Evolutionary conservation across 2,797 vertebrate genomes (phyloP).

Genomic region (Ctenopoma multispine): DNA sequence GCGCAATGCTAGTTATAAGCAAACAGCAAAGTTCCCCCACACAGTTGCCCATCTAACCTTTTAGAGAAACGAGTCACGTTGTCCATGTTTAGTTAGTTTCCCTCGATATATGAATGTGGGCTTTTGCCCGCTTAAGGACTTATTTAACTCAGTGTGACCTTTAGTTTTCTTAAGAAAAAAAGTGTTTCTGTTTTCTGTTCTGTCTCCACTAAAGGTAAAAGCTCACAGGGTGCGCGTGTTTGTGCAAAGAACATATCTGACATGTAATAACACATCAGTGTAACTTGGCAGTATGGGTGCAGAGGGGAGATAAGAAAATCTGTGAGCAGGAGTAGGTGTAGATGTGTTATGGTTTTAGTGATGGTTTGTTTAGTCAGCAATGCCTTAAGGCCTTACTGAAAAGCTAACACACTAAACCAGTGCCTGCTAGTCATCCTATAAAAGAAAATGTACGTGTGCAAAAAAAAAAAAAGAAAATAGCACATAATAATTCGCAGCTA

Average conservation of each 20-base stretch:
- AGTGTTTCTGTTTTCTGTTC: background rate
- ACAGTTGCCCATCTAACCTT: background rate
- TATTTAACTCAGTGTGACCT: conserved; percentile 25
- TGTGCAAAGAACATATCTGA: conserved; percentile 22
- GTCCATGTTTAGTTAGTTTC: background rate
- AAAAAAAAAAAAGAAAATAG: conserved; percentile 8
- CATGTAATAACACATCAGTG: conserved; percentile 11
- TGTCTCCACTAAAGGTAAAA: conserved; percentile 19
- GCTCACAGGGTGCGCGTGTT: conserved; percentile 18
- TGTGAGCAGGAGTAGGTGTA: conserved; percentile 49
- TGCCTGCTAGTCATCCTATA: conserved; percentile 30
- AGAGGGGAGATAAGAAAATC: conserved; percentile 43
- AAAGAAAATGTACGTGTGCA: conserved; percentile 28
- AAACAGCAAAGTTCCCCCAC: too few relatives aligned
- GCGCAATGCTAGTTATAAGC: too few relatives aligned
- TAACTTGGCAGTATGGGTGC: conserved; percentile 42
- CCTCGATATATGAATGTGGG: background rate
- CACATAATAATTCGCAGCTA: conserved; percentile 30
- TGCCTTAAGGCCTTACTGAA: conserved; percentile 42
- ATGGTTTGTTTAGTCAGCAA: conserved; percentile 65
- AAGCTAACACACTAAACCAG: conserved; percentile 46
- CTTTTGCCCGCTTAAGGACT: conserved; percentile 18
- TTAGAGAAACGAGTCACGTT: background rate
- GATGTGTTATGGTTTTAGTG: conserved; percentile 25
- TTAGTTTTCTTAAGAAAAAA: conserved; percentile 13